Evolutionary conservation across 2,113 vertebrate species (phyloP).

Genomic region (Catharus fuscescens): DNA sequence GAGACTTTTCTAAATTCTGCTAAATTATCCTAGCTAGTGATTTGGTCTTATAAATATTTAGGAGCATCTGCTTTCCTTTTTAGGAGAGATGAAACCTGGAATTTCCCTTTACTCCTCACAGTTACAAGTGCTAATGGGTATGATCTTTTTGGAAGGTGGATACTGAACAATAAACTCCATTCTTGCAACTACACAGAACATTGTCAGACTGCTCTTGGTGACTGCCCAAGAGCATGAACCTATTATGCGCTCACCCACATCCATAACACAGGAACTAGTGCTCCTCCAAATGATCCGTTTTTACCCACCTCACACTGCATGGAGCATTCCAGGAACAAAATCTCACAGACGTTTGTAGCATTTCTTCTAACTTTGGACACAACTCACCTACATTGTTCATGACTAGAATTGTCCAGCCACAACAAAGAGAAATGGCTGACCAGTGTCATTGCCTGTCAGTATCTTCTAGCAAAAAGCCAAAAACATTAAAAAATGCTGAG

Average conservation of each 20-base stretch:
- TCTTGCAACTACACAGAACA: not conserved
- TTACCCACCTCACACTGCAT: not conserved
- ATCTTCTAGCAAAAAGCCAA: not conserved
- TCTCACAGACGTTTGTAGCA: not conserved
- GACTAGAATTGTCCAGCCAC: not conserved
- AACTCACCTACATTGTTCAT: not conserved
- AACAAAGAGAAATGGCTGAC: not conserved
- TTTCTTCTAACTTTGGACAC: not conserved
- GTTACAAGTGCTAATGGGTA: not conserved
- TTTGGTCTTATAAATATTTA: slow-evolving; percentile 44
- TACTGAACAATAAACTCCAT: not conserved
- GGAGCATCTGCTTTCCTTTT: slow-evolving; percentile 32
- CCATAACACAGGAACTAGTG: not conserved
- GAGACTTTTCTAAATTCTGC: not conserved
- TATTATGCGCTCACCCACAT: not conserved
- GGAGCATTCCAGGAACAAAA: not conserved
- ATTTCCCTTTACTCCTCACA: not conserved
- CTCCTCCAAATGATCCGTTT: not conserved
- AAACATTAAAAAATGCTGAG: not conserved
- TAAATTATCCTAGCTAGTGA: not conserved
- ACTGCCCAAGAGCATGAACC: not conserved
- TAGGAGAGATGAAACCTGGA: not conserved
- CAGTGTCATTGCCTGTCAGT: not conserved
- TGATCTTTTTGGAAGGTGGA: not conserved
- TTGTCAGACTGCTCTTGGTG: not conserved